Percentiles rank a stretch among this genome's conserved stretches.
Evolutionary conservation across 2,113 vertebrate species (phyloP).

Genomic region (Arvicanthis niloticus): DNA sequence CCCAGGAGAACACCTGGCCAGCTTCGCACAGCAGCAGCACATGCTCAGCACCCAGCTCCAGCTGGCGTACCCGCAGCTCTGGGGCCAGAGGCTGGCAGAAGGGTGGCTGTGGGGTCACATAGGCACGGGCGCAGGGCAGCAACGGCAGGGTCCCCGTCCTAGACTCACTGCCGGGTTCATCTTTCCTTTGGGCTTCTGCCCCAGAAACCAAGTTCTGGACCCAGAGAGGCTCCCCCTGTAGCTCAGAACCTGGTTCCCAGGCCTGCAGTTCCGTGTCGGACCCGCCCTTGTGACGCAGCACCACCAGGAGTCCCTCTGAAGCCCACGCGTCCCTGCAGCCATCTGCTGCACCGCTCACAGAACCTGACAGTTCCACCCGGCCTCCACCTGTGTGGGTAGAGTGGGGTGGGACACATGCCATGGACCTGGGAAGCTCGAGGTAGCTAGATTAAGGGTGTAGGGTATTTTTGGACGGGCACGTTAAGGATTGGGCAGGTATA

Average conservation of each 20-base stretch:
- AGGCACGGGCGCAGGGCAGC: slow-evolving; percentile 89
- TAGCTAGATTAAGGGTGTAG: background rate
- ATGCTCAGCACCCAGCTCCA: slow-evolving; percentile 91
- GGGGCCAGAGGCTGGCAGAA: slow-evolving; percentile 87
- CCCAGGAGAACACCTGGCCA: slow-evolving; percentile 92
- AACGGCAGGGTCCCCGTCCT: slow-evolving; percentile 86
- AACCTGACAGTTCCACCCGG: slow-evolving; percentile 83
- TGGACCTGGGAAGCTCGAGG: too few relatives aligned
- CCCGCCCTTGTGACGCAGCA: slow-evolving; percentile 81
- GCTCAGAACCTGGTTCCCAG: slow-evolving; percentile 58
- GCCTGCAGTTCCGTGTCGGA: slow-evolving; percentile 79
- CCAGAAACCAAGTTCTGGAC: background rate
- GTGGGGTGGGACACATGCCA: background rate
- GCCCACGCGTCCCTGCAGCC: slow-evolving; percentile 88
- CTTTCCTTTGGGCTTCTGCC: background rate
- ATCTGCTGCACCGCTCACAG: background rate
- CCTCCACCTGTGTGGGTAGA: slow-evolving; percentile 63
- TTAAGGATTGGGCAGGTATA: background rate
- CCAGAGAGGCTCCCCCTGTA: slow-evolving; percentile 82
- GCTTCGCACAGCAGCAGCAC: slow-evolving; percentile 86
- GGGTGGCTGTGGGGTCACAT: slow-evolving; percentile 86
- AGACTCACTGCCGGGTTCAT: slow-evolving; percentile 71
- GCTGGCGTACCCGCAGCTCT: slow-evolving; percentile 84
- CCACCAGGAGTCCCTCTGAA: slow-evolving; percentile 86
- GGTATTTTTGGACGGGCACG: background rate